Evolutionary conservation across 2,888 invertebrate species (phyloP).

Genomic region (Stegana nigrithorax): DNA sequence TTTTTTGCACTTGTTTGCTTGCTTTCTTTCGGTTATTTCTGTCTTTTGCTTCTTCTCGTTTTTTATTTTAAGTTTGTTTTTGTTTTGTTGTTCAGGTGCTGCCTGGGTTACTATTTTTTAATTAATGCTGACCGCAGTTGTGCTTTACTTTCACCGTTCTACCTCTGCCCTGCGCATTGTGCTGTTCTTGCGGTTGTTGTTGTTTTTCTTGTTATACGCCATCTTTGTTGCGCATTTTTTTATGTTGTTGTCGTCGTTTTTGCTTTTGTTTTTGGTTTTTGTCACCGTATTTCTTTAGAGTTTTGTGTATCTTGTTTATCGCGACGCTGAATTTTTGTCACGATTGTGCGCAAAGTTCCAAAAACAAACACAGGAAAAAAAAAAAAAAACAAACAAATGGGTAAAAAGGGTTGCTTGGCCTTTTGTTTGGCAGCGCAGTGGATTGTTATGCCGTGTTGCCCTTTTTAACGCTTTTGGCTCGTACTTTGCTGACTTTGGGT

Average conservation of each 20-base stretch:
- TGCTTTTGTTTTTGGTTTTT: not conserved
- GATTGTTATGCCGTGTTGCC: not conserved
- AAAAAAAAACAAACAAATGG: no score
- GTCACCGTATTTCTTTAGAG: not conserved
- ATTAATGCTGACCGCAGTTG: constrained; percentile 9
- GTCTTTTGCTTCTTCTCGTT: not conserved
- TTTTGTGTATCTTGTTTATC: not conserved
- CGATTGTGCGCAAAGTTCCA: not conserved
- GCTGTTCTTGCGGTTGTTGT: not conserved
- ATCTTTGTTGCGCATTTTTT: not conserved
- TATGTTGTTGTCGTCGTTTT: not conserved
- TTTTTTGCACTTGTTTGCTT: not conserved
- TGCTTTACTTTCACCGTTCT: not conserved
- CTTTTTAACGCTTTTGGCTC: not conserved
- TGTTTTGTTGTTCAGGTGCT: not conserved
- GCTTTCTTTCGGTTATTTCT: not conserved
- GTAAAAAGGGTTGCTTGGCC: not conserved
- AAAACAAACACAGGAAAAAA: no score
- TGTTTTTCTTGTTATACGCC: not conserved
- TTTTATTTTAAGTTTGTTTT: not conserved
- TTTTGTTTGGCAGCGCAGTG: not conserved
- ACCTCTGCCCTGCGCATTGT: not conserved
- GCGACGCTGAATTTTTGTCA: not conserved
- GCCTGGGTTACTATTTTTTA: not conserved
- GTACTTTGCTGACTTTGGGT: not conserved